Conservation (phyloP, 2,888 invertebrate genomes). For the Bruchidius siliquastri region DNA sequence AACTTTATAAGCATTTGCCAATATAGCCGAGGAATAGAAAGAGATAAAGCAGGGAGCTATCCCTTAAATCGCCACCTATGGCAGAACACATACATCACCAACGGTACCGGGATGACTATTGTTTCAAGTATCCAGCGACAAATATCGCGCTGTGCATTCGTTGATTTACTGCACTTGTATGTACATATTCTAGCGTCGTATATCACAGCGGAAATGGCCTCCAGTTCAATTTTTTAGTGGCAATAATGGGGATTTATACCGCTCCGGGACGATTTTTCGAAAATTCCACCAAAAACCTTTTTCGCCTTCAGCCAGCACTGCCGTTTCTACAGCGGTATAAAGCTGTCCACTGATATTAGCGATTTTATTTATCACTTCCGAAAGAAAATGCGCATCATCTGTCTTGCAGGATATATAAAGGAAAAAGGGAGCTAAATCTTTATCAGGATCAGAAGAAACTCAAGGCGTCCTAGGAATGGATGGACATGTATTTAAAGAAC, state of each 20-base stretch:
- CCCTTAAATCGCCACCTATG: neutral
- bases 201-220: constrained; percentile 25
- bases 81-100: constrained; percentile 3
- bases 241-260: constrained; percentile 11
- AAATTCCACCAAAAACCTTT: neutral
- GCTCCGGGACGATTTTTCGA: neutral
- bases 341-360: constrained; percentile 2
- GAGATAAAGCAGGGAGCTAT: too few relatives aligned
- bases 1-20: too few relatives aligned
- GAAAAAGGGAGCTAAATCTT: neutral
- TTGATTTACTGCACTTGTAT: constrained; percentile 28
- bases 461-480: neutral
- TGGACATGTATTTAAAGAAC: neutral
- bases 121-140: constrained; percentile 24
- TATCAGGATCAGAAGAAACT: neutral
- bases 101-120: constrained; percentile 16
- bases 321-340: neutral
- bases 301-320: neutral
- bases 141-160: constrained; percentile 31
- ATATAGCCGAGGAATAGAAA: too few relatives aligned
- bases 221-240: constrained; percentile 24
- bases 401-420: neutral
- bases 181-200: constrained; percentile 20
- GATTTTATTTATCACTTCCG: constrained; percentile 8
- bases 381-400: constrained; percentile 3